phyloP scores from a whole-genome alignment of 2,797 vertebrate genomes.

The Alcedo quadribrachys region DNA sequence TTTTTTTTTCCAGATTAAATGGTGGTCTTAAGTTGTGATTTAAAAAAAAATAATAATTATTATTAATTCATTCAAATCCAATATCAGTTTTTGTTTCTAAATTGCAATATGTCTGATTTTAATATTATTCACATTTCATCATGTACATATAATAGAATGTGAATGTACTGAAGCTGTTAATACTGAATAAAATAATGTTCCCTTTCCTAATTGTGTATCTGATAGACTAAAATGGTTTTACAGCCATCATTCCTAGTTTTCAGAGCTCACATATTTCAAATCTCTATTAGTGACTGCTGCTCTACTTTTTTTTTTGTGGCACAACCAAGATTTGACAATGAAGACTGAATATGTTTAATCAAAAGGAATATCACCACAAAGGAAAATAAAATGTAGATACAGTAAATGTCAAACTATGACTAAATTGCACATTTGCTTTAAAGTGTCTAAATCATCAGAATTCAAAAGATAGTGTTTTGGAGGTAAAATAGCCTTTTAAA shows the following conservation, averaged over 20 bases:
- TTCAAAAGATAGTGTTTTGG: constrained; percentile 6
- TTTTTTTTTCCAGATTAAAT: not conserved
- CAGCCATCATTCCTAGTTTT: not conserved
- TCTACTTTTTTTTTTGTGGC: not conserved
- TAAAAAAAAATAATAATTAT: no score
- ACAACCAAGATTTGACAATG: constrained; percentile 10
- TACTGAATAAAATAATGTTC: not conserved
- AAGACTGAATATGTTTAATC: constrained; percentile 8
- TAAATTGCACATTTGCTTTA: constrained; percentile 29
- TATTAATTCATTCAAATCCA: not conserved
- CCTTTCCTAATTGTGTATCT: not conserved
- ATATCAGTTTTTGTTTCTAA: not conserved
- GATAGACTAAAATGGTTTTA: not conserved
- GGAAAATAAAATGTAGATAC: constrained; percentile 5
- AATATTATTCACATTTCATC: not conserved
- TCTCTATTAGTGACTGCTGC: not conserved
- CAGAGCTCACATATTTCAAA: not conserved
- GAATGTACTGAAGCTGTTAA: not conserved
- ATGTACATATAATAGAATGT: not conserved
- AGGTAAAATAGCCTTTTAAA: not conserved
- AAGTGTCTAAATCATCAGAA: not conserved
- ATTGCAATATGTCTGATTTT: not conserved
- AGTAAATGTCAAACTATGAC: constrained; percentile 20
- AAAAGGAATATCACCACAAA: constrained; percentile 14
- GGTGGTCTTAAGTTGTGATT: not conserved